Conservation (phyloP, 2,797 vertebrate species). For the Neostethus bicornis region DNA sequence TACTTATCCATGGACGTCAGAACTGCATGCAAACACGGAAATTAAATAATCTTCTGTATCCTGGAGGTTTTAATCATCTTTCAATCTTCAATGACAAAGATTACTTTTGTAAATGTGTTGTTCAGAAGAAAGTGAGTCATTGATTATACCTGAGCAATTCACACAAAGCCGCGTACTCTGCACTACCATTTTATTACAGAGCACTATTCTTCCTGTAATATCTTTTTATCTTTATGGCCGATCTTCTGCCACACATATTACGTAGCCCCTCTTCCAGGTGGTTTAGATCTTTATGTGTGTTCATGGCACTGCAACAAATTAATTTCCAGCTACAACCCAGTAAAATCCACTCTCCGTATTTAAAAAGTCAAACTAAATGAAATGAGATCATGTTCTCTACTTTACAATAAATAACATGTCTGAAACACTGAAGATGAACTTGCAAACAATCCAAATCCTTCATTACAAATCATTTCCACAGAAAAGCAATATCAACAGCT, state of each 20-base stretch:
- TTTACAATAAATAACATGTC: not conserved
- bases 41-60: no score
- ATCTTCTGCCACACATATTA: not conserved
- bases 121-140: not conserved
- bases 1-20: not conserved
- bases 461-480: not conserved
- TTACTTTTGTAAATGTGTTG: not conserved
- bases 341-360: not conserved
- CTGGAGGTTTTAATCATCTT: no score
- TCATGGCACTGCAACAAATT: no score
- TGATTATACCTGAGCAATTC: no score
- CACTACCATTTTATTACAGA: not conserved
- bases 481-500: not conserved
- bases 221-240: not conserved
- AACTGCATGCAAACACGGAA: no score
- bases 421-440: not conserved
- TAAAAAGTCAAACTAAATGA: not conserved
- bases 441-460: not conserved
- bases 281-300: not conserved
- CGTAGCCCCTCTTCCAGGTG: not conserved
- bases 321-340: not conserved
- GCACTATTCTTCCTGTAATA: not conserved
- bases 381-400: not conserved
- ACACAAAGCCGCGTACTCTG: not conserved
- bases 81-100: not conserved